These are phyloP conservation scores for Apis mellifera DNA, from an alignment of 1,140 invertebrate genomes.

Conservation along the genomic window Amel_HAv3.1 CM009932.2:6232501-6233000, in stretches of 20 bases:
- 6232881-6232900: background rate
- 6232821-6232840: background rate
- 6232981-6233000: slow-evolving; percentile 16
- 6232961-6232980: background rate
- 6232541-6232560: background rate
- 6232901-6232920: slow-evolving; percentile 37
- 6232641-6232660: background rate
- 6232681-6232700: background rate
- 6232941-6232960: background rate
- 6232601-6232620: background rate
- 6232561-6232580: background rate
- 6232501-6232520: slow-evolving; percentile 33
- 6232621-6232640: background rate
- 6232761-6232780: background rate
- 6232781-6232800: background rate
- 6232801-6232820: background rate
- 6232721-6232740: background rate
- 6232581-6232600: background rate
- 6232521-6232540: slow-evolving; percentile 30
- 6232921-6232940: slow-evolving; percentile 2
- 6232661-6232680: background rate
- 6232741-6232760: background rate
- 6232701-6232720: background rate
- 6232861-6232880: background rate
- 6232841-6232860: background rate